Evolutionary conservation across 2,888 invertebrate genomes (phyloP), one percentile per base, ranked within the genome.

Genomic region (Epinotia ramella): DNA sequence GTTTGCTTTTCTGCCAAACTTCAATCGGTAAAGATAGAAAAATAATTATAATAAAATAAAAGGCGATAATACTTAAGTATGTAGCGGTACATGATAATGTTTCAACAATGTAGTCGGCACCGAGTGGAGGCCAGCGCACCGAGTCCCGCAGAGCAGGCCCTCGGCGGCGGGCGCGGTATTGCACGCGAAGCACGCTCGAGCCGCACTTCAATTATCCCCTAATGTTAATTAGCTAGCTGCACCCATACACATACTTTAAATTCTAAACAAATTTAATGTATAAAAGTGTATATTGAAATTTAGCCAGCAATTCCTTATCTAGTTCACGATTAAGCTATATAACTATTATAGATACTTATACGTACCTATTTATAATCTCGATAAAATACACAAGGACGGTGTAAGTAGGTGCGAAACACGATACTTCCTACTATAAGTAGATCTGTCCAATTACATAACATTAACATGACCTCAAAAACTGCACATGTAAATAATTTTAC

Each of bases 351-450:
- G 76, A 67, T 76, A 76, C 76, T 66, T 62, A 67, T 66, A 46
- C 72, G 76, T 87, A 85, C 86, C 90, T 92, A 92, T 86, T 83
- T 86, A 91, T 93, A 94, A 94, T 94, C 94, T 94, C 93, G 89
- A 91, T 70, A 92, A 91, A 92, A 92, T 93, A 91, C 91, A 91
- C 92, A 92, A 93, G 94, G 94, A 94, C 94, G 94, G 94, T 93
- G 93, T 93, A 92, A 92, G 90, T 91, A 91, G 91, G 90, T 91
- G 91, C 90, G 91, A 90, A 66, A 89, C 89, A 89, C 86, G 84
- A 88, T 84, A 87, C 87, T 88, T 63, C 89, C 87, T 85, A 90
- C 85, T 86, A 88, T 86, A 91, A 89, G 88, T 91, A 91, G 86
- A 88, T 87, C 81, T 86, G 84, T 87, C 88, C 87, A 86, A 86